Base-by-base conservation (phyloP, 2,113 vertebrate genomes). In the Actenoides hombroni region DNA sequence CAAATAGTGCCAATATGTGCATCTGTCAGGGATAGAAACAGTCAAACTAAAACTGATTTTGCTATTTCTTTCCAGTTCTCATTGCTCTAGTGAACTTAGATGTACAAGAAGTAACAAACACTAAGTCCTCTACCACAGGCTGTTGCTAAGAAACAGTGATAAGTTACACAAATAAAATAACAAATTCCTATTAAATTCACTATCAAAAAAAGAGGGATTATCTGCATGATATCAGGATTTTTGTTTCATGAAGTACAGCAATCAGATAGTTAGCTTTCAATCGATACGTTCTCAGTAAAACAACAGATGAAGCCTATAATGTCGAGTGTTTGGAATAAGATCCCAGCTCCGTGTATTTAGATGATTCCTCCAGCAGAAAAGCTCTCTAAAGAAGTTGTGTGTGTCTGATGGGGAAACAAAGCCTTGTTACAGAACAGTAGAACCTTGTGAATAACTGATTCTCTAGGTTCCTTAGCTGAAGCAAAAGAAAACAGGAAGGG, bases 141-240 rank as follows among this genome's bases (percentile, higher is more conserved):
- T 82, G 94, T 97, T 97, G 95, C 95, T 97, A 95, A 95, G 92
- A 79, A 86, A 97, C 94, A 39, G 37, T 19, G 67, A 57, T 40
- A 56, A 83, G 78, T 5, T 59, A 74, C 80, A 25, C 53, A 75
- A 79, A 85, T 60, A 65, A 78, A 85, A 90, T 61, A 94, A 59
- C 13, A 65, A 88, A 87, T 76, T 88, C 51, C 48, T 59, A 2
- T 46, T 75, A 86, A 67, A 88, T 67, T 86, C 68, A 17, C 42
- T 69, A 13, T 37, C 31, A 37, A 54, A 63, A 63, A 79, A 57
- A 28, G 23, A 60, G 16, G 35, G 16, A 25, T 76, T 84, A 29
- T 69, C 57, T 73, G 54, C 25, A 13, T 35, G 13, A 26, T 63
- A 57, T 24, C 13, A 33, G 21, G 29, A 10, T 31, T 80, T 70